Base-by-base conservation (phyloP, 2,888 invertebrate genomes). In the Smittia aterrima region DNA sequence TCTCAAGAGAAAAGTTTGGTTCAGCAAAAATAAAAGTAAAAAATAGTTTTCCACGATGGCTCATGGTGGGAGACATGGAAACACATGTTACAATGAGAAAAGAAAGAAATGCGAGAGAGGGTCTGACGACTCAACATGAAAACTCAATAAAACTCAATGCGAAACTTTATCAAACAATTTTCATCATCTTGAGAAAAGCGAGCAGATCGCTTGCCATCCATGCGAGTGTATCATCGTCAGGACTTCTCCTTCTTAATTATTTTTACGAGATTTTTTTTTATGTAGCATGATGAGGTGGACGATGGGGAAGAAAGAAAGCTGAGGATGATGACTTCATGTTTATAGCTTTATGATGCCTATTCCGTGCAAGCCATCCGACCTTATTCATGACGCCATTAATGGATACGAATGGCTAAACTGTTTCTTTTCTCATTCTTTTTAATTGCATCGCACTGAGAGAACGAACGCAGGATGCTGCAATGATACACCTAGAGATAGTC, bases 311-410 rank as follows among this genome's bases (percentile, higher is more conserved):
- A 32, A 7, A 18, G n/a, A 41, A 4, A 22, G 40, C n/a, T 3
- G 1, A 27, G 25, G 27, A 25, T 13, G 27, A 64, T 18, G 22
- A 41, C 41, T 68, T 68, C 68, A 68, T 68, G 68, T 68, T 68
- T 68, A 68, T 68, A 9, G 67, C 67, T 68, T 47, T 68, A 68
- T 68, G 67, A 68, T 68, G 67, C 67, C 67, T 68, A 68, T 68
- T 68, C 41, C 27, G 40, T 24, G 47, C 47, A 47, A 47, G n/a
- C 47, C 32, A 32, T 32, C 32, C 32, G 32, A 32, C 32, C 32
- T 32, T 32, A 47, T 47, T 47, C 16, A 47, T 62, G 62, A 22
- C 62, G 62, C 24, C 62, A 62, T 62, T 62, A 62, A 62, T 47
- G 47, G 47, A 47, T 13, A 47, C 13, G 11, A 47, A 47, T 11